Evolutionary conservation across 2,888 invertebrate species (phyloP).

Genomic region (Acanthococcus lagerstroemiae): DNA sequence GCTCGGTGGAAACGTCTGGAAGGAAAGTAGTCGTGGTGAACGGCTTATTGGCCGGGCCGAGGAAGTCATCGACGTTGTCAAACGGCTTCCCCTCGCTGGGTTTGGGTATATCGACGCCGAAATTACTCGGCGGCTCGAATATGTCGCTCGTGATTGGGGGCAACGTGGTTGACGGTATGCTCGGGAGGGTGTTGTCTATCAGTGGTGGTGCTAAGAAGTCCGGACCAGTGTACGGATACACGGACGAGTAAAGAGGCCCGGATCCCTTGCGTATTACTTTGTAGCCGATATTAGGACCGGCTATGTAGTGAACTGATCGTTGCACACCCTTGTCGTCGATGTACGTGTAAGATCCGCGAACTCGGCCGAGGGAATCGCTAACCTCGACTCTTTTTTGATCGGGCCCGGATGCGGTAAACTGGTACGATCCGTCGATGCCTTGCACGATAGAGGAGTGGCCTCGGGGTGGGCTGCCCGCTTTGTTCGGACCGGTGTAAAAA

Average conservation of each 20-base stretch:
- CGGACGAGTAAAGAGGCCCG: slow-evolving; percentile 54
- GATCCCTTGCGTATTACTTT: slow-evolving; percentile 60
- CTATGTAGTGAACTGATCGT: slow-evolving; percentile 65
- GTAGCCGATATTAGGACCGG: slow-evolving; percentile 68
- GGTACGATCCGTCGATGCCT: slow-evolving; percentile 62
- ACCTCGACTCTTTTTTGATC: slow-evolving; percentile 65
- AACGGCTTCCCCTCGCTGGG: background rate
- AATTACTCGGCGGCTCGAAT: slow-evolving; percentile 22
- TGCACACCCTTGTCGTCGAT: slow-evolving; percentile 68
- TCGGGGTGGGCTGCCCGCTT: slow-evolving; percentile 44
- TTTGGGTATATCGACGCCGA: background rate
- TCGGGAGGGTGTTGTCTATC: slow-evolving; percentile 35
- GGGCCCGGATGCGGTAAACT: slow-evolving; percentile 57
- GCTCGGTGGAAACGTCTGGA: background rate
- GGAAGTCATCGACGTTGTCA: background rate
- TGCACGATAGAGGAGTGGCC: slow-evolving; percentile 63
- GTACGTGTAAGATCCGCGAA: slow-evolving; percentile 66
- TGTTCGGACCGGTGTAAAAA: slow-evolving; percentile 54
- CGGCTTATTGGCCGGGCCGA: background rate
- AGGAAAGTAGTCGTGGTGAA: background rate
- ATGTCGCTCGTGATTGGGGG: slow-evolving; percentile 37
- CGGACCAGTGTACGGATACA: slow-evolving; percentile 50
- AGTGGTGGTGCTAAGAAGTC: slow-evolving; percentile 14
- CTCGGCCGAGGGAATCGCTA: slow-evolving; percentile 60
- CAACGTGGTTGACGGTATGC: slow-evolving; percentile 33